Conservation (phyloP, 2,888 invertebrate genomes). For the Anodontia alba region DNA sequence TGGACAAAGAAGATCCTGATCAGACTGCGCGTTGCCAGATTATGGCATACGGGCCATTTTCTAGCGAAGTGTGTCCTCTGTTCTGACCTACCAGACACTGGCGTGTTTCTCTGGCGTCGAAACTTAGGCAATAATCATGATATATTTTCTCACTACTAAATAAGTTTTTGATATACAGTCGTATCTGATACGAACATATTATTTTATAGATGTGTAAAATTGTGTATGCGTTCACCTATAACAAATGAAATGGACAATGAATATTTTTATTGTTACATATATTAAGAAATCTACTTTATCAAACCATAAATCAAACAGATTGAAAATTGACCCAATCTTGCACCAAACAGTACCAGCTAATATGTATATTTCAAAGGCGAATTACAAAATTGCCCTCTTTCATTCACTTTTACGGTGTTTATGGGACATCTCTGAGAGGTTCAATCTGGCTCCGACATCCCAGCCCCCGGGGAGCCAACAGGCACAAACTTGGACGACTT, state of each 20-base stretch:
- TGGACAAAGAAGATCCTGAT: too few species aligned
- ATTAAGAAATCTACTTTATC: slow-evolving; percentile 3
- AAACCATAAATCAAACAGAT: background rate
- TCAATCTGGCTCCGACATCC: background rate
- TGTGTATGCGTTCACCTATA: background rate
- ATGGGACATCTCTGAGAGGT: background rate
- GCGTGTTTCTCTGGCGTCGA: too few species aligned
- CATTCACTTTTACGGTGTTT: background rate
- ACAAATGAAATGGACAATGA: slow-evolving; percentile 1
- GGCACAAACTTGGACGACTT: background rate
- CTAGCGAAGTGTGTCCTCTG: too few species aligned
- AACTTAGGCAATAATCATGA: too few species aligned
- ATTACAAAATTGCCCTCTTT: slow-evolving; percentile 7
- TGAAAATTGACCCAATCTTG: slow-evolving; percentile 15
- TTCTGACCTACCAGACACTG: too few species aligned
- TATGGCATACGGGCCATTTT: too few species aligned
- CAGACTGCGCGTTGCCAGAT: too few species aligned
- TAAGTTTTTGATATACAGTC: too few species aligned
- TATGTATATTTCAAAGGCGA: background rate
- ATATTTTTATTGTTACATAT: slow-evolving; percentile 11
- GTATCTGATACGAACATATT: too few species aligned
- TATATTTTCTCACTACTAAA: too few species aligned
- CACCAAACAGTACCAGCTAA: slow-evolving; percentile 2
- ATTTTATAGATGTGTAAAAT: too few species aligned
- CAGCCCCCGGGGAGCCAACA: background rate